These are phyloP conservation scores for Callimorpha dominula DNA, from an alignment of 2,888 invertebrate genomes.

Conservation along the genomic window DNA sequence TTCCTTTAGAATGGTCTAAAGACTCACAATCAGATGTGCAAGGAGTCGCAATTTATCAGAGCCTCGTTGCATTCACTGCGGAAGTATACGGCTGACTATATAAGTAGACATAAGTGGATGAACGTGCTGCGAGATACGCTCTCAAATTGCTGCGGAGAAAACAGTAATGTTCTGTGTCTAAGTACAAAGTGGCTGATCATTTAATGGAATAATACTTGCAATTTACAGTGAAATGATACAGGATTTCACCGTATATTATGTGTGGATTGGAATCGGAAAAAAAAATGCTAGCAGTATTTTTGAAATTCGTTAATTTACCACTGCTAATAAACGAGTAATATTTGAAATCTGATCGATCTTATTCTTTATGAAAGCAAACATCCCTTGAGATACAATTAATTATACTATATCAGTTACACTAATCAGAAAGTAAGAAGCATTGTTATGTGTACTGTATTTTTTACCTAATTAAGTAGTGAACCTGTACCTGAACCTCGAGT, in stretches of 20 bases:
- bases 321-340: too few species aligned
- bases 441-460: too few species aligned
- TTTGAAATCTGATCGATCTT: too few species aligned
- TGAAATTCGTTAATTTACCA: too few species aligned
- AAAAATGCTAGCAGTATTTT: too few species aligned
- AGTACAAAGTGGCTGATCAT: not conserved
- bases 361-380: too few species aligned
- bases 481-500: too few species aligned
- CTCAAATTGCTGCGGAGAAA: not conserved
- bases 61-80: conserved; percentile 3
- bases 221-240: not conserved
- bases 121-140: conserved; percentile 5
- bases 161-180: conserved; percentile 3
- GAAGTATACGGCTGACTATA: conserved; percentile 3
- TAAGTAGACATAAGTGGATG: conserved; percentile 4
- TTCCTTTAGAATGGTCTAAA: conserved; percentile 11
- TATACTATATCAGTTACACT: too few species aligned
- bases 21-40: conserved; percentile 21
- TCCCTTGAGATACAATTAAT: too few species aligned
- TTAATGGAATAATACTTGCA: not conserved
- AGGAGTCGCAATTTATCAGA: conserved; percentile 19
- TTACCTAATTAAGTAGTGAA: too few species aligned
- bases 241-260: not conserved
- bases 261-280: too few species aligned
- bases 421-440: too few species aligned